Percentiles rank a stretch among this genome's conserved stretches.
These are phyloP conservation scores for Alouatta palliata DNA, from an alignment of 2,113 vertebrate genomes.

Conservation along the genomic window DNA sequence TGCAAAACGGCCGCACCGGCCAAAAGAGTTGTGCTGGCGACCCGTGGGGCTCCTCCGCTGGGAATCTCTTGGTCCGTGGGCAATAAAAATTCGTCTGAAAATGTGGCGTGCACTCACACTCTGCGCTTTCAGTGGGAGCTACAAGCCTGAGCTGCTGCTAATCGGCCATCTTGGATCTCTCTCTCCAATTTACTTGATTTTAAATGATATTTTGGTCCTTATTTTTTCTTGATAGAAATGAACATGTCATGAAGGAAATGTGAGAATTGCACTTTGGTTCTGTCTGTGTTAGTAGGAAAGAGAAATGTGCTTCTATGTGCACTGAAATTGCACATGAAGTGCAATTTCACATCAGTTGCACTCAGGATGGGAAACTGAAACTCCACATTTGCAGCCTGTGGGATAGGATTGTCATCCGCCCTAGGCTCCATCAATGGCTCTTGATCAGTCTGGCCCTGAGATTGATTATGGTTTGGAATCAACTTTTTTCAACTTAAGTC, in stretches of 20 bases:
- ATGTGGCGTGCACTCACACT: no score
- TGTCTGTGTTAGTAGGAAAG: not conserved
- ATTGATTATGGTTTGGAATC: not conserved
- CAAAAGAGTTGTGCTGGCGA: no score
- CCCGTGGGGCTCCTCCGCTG: no score
- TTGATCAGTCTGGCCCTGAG: not conserved
- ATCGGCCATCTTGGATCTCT: no score
- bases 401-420: fast-evolving
- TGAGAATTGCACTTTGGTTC: not conserved
- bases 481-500: not conserved
- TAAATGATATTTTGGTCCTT: not conserved
- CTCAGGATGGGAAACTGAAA: no score
- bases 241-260: not conserved
- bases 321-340: no score
- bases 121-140: no score
- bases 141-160: no score
- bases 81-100: no score
- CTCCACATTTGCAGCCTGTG: fast-evolving
- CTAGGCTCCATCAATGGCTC: not conserved
- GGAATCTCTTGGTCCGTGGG: no score
- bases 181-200: not conserved
- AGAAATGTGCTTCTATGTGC: not conserved
- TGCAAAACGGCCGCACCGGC: no score
- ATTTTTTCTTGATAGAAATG: not conserved
- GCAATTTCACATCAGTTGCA: no score